Percentiles rank a stretch among this genome's conserved stretches.
Evolutionary conservation across 2,888 invertebrate genomes (phyloP).

Genomic region (Smittia sp.): DNA sequence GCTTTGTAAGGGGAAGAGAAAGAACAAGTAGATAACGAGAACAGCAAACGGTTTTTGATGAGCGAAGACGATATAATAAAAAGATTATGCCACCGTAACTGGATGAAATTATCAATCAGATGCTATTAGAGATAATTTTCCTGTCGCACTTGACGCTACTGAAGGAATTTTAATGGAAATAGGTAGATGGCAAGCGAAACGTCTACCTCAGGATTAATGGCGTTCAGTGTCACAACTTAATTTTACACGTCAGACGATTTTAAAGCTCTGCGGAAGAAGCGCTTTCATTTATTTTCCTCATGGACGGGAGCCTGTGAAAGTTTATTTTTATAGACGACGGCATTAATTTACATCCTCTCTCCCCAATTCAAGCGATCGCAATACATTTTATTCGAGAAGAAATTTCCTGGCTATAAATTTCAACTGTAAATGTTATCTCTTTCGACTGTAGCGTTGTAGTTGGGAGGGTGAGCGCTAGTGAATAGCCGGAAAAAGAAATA

Average conservation of each 20-base stretch:
- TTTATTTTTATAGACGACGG: background rate
- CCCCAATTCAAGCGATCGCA: background rate
- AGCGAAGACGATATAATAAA: background rate
- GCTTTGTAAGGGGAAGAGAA: too few species aligned
- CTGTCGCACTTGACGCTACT: background rate
- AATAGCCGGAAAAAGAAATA: too few species aligned
- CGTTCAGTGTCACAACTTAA: background rate
- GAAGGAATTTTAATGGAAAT: conserved; percentile 6
- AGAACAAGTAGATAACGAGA: too few species aligned
- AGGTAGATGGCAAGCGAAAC: background rate
- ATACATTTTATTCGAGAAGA: conserved; percentile 3
- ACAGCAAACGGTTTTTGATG: background rate
- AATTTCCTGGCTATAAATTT: conserved; percentile 15
- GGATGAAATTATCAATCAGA: conserved; percentile 25
- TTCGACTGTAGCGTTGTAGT: background rate
- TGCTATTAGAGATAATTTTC: conserved; percentile 16
- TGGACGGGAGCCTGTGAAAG: too few species aligned
- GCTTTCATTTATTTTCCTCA: background rate
- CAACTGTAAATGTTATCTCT: background rate
- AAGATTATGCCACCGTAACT: background rate
- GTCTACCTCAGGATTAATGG: background rate
- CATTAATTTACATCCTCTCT: conserved; percentile 16
- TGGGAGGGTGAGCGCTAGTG: background rate
- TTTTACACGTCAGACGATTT: background rate
- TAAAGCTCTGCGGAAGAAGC: too few species aligned